Evolutionary conservation across 1,140 invertebrate species (phyloP), one percentile per base, ranked within the genome.

Genomic region (Tribolium castaneum): DNA sequence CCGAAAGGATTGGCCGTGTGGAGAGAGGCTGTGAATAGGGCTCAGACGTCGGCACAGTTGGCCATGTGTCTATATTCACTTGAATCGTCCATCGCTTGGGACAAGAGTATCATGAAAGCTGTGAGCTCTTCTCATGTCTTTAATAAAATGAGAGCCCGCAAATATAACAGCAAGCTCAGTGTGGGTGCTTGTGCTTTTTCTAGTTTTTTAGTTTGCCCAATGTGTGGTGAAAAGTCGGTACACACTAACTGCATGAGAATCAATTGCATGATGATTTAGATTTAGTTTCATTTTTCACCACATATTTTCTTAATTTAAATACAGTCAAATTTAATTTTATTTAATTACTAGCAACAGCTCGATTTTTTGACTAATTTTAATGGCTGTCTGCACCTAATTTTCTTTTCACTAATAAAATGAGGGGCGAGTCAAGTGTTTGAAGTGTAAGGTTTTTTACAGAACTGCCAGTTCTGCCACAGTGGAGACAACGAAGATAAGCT

Each of bases 81-180:
- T 19, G 97, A 98, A 85, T 93, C 93, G 13, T 96, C 93, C 83
- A 96, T 99, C 82, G 96, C 97, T 19, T 99, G 97, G 97, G 97
- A 99, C 88, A 99, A 98, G 88, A 98, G 96, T 88, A 97, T 98
- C 84, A 99, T 99, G 97, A 98, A 98, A 92, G 97, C 97, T 89
- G 96, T 98, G 91, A 93, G 95, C 90, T 86, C 87, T 77, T 82
- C 84, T 81, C 75, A 80, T 80, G 84, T 83, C 80, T 86, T 85
- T 85, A 87, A 85, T 85, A 84, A 85, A 84, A 82, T 84, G 85
- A 85, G 83, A 84, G 86, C 86, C 78, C 86, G 86, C 84, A 86
- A 86, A 85, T 86, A 86, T 86, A 86, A 86, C 85, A 86, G 82
- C 83, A 86, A 85, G 81, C 83, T 86, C 76, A 86, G 86, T 86